These are phyloP conservation scores for Phrynosoma platyrhinos DNA, from an alignment of 2,113 vertebrate species.

Conservation along the genomic window DNA sequence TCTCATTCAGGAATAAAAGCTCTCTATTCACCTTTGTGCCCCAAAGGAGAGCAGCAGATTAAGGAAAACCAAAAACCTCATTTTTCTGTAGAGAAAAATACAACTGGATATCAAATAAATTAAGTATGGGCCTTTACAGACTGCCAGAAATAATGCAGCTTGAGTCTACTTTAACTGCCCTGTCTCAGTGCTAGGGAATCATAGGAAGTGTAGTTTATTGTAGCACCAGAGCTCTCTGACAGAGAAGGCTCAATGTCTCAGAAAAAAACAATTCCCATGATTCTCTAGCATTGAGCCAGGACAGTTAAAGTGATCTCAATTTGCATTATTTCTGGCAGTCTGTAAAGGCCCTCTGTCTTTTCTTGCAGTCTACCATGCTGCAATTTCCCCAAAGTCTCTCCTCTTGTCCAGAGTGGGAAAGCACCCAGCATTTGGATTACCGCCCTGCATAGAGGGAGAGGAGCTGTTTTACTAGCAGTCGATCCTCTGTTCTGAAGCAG, in stretches of 20 bases:
- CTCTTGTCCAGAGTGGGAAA: background rate
- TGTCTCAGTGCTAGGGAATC: too few relatives aligned
- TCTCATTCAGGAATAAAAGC: background rate
- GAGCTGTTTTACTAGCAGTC: background rate
- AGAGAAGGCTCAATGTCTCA: too few relatives aligned
- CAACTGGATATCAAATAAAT: background rate
- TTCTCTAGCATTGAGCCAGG: too few relatives aligned
- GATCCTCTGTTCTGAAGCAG: too few relatives aligned
- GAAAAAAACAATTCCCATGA: too few relatives aligned
- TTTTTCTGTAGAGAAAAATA: background rate
- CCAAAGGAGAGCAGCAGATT: background rate
- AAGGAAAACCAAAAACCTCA: background rate
- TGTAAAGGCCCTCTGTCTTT: too few relatives aligned
- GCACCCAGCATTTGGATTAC: background rate
- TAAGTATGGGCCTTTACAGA: background rate
- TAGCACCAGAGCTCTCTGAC: too few relatives aligned
- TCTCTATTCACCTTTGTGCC: background rate
- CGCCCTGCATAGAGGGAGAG: background rate
- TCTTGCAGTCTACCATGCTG: background rate
- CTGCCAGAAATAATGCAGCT: too few relatives aligned
- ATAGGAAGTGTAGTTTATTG: too few relatives aligned
- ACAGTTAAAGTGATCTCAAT: too few relatives aligned
- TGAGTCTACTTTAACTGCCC: too few relatives aligned
- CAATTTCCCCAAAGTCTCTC: background rate
- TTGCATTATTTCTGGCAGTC: too few relatives aligned